These are phyloP conservation scores for Bergia puertoricense DNA, from an alignment of 92 coral and sea anemone genomes.

Conservation along the genomic window DNA sequence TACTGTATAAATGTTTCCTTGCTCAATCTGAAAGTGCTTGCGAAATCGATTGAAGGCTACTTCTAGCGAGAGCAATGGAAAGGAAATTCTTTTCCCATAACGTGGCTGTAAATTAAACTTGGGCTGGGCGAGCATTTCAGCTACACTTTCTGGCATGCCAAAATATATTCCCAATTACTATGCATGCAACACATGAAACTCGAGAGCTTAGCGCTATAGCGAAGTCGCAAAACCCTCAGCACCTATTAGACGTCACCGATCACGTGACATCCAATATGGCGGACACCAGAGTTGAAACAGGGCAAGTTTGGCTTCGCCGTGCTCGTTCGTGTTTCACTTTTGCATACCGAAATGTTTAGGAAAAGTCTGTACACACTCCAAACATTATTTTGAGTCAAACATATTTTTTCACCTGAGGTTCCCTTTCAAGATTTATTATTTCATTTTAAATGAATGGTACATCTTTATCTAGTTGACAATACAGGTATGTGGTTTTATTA, in stretches of 20 bases:
- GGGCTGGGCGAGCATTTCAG: neutral
- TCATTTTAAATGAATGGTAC: too few species aligned
- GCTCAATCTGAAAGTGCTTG: too few species aligned
- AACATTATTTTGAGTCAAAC: too few species aligned
- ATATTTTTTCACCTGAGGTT: too few species aligned
- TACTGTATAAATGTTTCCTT: too few species aligned
- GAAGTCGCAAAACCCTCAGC: too few species aligned
- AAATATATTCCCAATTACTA: neutral
- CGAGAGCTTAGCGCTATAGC: neutral
- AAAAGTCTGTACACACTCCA: too few species aligned
- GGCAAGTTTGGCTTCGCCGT: neutral
- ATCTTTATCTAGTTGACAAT: neutral
- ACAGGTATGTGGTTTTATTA: neutral
- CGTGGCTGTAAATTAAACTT: neutral
- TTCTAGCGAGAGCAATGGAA: neutral
- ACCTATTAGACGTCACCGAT: neutral
- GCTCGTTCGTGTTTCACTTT: neutral
- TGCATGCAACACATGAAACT: neutral
- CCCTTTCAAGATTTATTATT: too few species aligned
- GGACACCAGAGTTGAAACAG: neutral
- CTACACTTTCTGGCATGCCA: neutral
- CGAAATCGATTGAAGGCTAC: too few species aligned
- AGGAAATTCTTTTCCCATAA: neutral
- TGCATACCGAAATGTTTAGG: too few species aligned
- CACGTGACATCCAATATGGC: neutral